A percentile compares a stretch with the other conserved stretches of the same genome.
Conservation (phyloP, 2,113 vertebrate genomes). For the human (Homo sapiens) region DNA sequence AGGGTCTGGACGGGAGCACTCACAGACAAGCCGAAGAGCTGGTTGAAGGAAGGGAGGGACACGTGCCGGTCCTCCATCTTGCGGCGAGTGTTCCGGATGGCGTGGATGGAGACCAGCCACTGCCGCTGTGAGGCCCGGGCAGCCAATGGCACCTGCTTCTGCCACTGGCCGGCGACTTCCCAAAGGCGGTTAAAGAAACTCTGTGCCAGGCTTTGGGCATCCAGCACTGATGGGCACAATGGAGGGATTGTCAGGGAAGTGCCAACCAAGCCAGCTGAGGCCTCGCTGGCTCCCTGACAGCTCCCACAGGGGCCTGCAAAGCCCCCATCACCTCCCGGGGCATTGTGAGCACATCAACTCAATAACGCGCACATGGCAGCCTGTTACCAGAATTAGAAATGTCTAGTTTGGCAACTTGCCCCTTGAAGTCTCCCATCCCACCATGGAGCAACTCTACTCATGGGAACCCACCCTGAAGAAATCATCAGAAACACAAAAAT, state of each 20-base stretch:
- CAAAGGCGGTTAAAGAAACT: slow-evolving; percentile 90
- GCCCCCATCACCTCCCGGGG: neutral
- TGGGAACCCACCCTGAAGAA: neutral
- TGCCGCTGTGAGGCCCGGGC: slow-evolving; percentile 47
- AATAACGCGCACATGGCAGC: rapidly evolving
- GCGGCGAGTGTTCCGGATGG: slow-evolving; percentile 93
- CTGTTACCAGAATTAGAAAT: neutral
- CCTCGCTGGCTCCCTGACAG: neutral
- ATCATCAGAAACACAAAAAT: neutral
- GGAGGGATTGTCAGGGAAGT: neutral
- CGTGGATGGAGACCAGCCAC: slow-evolving; percentile 87
- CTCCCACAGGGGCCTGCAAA: neutral
- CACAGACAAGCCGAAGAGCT: slow-evolving; percentile 91
- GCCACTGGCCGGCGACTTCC: slow-evolving; percentile 85
- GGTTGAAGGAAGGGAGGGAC: slow-evolving; percentile 89
- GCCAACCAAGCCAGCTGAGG: neutral
- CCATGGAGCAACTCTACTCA: neutral
- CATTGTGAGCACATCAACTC: neutral
- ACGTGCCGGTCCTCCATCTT: slow-evolving; percentile 98
- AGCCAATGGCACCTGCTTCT: slow-evolving; percentile 66
- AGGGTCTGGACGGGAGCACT: neutral
- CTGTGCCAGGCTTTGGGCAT: slow-evolving; percentile 85
- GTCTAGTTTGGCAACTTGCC: neutral
- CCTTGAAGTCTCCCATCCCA: neutral
- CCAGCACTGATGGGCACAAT: slow-evolving; percentile 84